phyloP scores from a whole-genome alignment of 2,113 vertebrate genomes.

The Microtus pennsylvanicus region DNA sequence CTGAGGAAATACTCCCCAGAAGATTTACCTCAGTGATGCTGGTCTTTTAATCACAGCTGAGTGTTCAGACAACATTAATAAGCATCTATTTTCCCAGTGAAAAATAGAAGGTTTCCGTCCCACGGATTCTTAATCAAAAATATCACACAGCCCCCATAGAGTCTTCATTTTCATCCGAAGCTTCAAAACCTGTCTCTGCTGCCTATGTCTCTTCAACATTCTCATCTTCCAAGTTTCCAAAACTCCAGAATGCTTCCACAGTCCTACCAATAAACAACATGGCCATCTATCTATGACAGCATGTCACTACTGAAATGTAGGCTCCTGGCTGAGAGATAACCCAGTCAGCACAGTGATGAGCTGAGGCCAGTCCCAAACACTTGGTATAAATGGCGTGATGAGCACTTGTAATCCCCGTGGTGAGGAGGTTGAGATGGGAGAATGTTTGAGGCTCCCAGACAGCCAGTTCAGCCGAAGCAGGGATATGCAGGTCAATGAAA shows the following conservation, averaged over 20 bases:
- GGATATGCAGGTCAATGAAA: background rate
- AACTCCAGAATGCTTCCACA: background rate
- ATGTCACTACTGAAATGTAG: background rate
- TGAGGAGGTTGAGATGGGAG: background rate
- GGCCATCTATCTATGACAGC: background rate
- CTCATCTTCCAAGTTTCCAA: background rate
- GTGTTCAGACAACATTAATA: background rate
- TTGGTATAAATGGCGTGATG: background rate
- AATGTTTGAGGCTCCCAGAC: background rate
- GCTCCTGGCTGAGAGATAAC: background rate
- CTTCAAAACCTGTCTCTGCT: too few relatives aligned
- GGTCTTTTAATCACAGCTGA: background rate
- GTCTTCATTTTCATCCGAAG: background rate
- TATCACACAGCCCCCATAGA: background rate
- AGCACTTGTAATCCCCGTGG: background rate
- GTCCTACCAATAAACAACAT: background rate
- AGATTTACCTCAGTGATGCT: background rate
- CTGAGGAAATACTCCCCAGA: background rate
- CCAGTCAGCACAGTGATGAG: background rate
- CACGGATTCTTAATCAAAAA: background rate
- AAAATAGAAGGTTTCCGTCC: background rate
- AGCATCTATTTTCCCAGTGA: background rate
- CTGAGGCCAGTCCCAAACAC: background rate
- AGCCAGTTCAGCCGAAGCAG: background rate
- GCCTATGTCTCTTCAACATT: background rate